A percentile compares a stretch with the other conserved stretches of the same genome.
These are phyloP conservation scores for Bombus waltoni DNA, from an alignment of 1,140 invertebrate genomes.

Conservation along the genomic window DNA sequence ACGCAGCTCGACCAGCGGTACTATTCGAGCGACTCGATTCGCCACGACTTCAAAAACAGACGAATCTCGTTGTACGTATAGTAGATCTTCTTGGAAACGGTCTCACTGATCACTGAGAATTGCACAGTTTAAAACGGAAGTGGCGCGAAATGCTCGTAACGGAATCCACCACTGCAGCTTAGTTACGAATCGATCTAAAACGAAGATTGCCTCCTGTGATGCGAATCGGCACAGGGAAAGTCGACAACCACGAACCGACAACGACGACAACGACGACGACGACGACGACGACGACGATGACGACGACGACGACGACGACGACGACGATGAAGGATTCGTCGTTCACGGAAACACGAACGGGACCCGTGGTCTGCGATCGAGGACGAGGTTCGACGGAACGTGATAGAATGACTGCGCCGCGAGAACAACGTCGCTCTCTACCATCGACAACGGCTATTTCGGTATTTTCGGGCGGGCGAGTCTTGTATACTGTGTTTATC, in stretches of 20 bases:
- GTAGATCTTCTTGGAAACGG: slow-evolving; percentile 9
- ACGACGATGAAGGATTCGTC: background rate
- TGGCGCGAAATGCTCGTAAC: slow-evolving; percentile 13
- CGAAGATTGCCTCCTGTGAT: no score
- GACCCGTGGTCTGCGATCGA: background rate
- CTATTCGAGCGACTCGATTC: slow-evolving; percentile 17
- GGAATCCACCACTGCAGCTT: slow-evolving; percentile 44
- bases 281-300: background rate
- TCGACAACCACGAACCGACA: background rate
- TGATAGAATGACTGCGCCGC: slow-evolving; percentile 16
- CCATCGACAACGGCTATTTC: background rate
- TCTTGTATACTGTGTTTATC: slow-evolving; percentile 47
- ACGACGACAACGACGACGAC: background rate
- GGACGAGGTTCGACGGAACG: background rate
- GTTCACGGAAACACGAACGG: background rate
- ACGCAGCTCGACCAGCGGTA: slow-evolving; percentile 29
- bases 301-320: background rate
- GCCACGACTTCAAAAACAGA: slow-evolving; percentile 23
- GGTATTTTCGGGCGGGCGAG: slow-evolving; percentile 27
- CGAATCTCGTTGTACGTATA: background rate
- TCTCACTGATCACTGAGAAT: slow-evolving; percentile 62
- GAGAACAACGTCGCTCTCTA: slow-evolving; percentile 6
- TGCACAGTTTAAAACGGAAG: slow-evolving; percentile 55
- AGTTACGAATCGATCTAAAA: background rate
- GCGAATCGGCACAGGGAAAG: slow-evolving; percentile 10